phyloP scores from a whole-genome alignment of 2,113 vertebrate genomes.

The Noturus placidus region DNA sequence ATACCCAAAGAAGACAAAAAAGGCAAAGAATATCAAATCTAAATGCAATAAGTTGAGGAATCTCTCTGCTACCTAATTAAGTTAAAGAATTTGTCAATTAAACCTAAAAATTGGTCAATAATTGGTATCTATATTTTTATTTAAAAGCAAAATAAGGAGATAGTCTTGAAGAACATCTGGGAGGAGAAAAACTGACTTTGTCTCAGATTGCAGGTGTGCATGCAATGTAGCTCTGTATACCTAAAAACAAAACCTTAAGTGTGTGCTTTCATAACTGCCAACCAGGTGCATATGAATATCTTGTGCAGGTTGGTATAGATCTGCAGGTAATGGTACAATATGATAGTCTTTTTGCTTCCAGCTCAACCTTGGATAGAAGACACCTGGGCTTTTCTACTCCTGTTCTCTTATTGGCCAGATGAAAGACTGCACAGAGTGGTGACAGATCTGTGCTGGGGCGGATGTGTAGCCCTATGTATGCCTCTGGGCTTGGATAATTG shows the following conservation, averaged over 20 bases:
- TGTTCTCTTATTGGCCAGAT: slow-evolving; percentile 49
- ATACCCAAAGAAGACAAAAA: not conserved
- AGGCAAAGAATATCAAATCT: not conserved
- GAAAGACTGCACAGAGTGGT: slow-evolving; percentile 46
- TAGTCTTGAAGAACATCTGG: slow-evolving; percentile 19
- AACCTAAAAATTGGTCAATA: not conserved
- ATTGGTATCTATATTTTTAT: not conserved
- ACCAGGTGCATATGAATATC: slow-evolving; percentile 27
- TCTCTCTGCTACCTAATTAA: not conserved
- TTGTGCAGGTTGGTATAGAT: slow-evolving; percentile 6
- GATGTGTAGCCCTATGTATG: slow-evolving; percentile 55
- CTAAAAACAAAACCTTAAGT: slow-evolving; percentile 33
- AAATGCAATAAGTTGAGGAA: not conserved
- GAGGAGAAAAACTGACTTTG: slow-evolving; percentile 18
- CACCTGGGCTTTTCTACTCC: slow-evolving; percentile 47
- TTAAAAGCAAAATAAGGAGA: not conserved
- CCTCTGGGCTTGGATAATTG: slow-evolving; percentile 69
- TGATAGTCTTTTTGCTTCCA: slow-evolving; percentile 19
- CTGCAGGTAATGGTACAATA: slow-evolving; percentile 32
- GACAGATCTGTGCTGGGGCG: slow-evolving; percentile 50
- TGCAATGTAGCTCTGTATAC: not conserved
- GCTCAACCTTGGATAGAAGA: slow-evolving; percentile 11
- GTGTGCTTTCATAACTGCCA: not conserved
- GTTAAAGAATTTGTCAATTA: not conserved
- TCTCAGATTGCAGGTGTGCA: slow-evolving; percentile 28